Base-by-base conservation (phyloP, 2,113 vertebrate species). In the Genyomyrus donnyi region DNA sequence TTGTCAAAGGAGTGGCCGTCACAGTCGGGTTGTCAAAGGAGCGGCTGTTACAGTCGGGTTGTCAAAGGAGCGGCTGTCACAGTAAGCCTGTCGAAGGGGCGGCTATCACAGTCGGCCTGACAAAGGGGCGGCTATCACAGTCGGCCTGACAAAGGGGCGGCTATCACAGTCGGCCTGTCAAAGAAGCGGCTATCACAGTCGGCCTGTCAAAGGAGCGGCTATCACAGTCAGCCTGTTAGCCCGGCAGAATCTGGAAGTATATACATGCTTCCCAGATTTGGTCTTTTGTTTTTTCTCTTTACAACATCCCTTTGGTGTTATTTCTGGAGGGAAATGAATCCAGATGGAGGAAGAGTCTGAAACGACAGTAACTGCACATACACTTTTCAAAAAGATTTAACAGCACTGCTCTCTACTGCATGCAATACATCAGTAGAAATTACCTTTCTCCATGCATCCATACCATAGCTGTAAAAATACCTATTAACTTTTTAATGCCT, bases 311-410 rank as follows among this genome's bases (percentile, higher is more conserved):
- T 89, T 50, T 58, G 77, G 88, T 90, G 46, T 90, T 89, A 48
- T 91, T 86, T 88, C 90, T 90, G 88, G 74, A 48, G 3, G 49
- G 87, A 90, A 89, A 89, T 85, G 3, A 48, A 52, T 88, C 91
- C 90, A 91, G 87, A 89, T 91, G 91, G 89, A 39, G 87, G n/a
- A 88, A 88, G 90, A 89, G 92, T 92, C 89, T 90, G 42, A 27
- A 88, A 87, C 1, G 31, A 27, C 53, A 39, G 89, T 49, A 70
- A 45, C 24, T 91, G 89, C 56, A 89, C 2, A 17, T 58, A 90
- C 91, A 91, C 91, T 91, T 93, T 88, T 21, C 70, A 27, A 77
- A 70, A 58, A n/a, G 13, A 49, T 1, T n/a, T 84, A 84, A 90
- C 87, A 89, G 42, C 70, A 58, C 52, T 89, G 62, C 89, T 83